Evolutionary conservation across 2,113 vertebrate genomes (phyloP).

Genomic region (Myxocyprinus asiaticus): DNA sequence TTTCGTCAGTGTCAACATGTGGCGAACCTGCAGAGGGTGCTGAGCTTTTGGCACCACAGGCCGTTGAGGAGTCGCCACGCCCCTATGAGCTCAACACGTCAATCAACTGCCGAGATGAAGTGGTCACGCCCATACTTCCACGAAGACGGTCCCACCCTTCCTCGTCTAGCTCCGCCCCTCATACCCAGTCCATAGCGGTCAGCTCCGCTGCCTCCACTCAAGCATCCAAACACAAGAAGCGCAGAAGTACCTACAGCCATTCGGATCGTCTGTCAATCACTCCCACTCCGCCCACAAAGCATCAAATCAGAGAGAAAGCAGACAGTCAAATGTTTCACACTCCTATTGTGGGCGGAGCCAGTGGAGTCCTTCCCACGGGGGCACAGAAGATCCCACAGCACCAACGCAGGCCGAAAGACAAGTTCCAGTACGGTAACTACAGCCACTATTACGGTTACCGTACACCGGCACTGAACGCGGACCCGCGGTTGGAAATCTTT

Average conservation of each 20-base stretch:
- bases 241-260: constrained; percentile 79
- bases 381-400: background rate
- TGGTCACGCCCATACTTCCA: constrained; percentile 78
- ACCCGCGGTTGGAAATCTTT: constrained; percentile 76
- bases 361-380: constrained; percentile 18
- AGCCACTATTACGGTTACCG: constrained; percentile 86
- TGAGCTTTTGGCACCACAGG: background rate
- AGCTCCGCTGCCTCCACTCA: background rate
- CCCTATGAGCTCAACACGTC: constrained; percentile 88
- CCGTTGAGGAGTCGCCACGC: constrained; percentile 67
- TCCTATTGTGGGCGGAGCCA: constrained; percentile 60
- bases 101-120: constrained; percentile 87
- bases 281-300: background rate
- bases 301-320: constrained; percentile 52
- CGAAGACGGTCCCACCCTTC: constrained; percentile 71
- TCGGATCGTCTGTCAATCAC: constrained; percentile 52
- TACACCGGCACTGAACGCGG: constrained; percentile 70
- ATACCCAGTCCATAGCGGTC: constrained; percentile 38
- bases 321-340: constrained; percentile 69
- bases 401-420: constrained; percentile 51
- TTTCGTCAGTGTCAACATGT: constrained; percentile 31
- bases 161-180: constrained; percentile 46
- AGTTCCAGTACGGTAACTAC: constrained; percentile 85
- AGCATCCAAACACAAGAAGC: constrained; percentile 70
- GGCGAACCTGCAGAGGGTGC: constrained; percentile 50